Conservation (phyloP, 2,797 vertebrate species). For the Propithecus deckenii region DNA sequence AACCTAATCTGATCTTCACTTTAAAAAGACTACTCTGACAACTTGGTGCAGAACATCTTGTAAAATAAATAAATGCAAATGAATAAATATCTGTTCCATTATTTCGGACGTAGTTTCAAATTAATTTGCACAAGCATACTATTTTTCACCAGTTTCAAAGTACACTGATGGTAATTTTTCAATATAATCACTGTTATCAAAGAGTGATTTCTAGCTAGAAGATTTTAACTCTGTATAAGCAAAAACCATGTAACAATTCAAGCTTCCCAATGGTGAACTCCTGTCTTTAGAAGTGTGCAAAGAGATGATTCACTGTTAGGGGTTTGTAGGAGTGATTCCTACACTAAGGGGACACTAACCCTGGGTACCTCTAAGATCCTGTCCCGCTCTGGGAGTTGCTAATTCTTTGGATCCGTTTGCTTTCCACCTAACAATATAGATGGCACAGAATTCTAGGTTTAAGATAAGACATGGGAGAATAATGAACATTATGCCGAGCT, state of each 20-base stretch:
- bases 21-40: not conserved
- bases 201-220: not conserved
- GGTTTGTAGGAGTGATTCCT: not conserved
- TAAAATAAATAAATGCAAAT: not conserved
- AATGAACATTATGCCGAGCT: too few species aligned
- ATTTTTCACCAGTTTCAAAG: not conserved
- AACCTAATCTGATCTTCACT: not conserved
- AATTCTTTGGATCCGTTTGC: not conserved
- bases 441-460: not conserved
- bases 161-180: not conserved
- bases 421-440: not conserved
- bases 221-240: not conserved
- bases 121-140: not conserved
- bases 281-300: not conserved
- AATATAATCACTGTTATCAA: not conserved
- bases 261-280: not conserved
- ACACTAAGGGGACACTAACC: accelerated
- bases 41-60: not conserved
- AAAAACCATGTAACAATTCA: not conserved
- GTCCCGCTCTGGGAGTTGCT: not conserved
- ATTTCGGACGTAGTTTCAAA: not conserved
- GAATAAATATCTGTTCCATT: not conserved
- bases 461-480: not conserved
- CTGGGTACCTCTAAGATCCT: not conserved
- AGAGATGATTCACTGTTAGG: accelerated